Conservation (phyloP, 2,797 vertebrate genomes). For the Anomalospiza imberbis region DNA sequence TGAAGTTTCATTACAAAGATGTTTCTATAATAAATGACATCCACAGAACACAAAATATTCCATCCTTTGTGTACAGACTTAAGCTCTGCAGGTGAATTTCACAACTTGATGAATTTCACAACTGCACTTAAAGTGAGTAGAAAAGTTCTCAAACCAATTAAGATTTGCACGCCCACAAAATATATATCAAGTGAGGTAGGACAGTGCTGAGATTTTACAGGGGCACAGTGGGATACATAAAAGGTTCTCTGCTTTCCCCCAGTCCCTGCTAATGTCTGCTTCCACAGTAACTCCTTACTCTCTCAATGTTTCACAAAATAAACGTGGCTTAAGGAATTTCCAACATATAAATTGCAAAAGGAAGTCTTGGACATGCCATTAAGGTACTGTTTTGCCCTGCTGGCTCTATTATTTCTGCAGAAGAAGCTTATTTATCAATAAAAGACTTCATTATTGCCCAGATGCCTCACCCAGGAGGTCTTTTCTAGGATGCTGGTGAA, state of each 20-base stretch:
- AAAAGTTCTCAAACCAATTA: background rate
- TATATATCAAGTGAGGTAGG: background rate
- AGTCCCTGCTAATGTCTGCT: background rate
- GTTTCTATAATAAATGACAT: background rate
- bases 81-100: background rate
- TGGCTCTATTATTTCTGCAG: background rate
- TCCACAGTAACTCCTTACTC: background rate
- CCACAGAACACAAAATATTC: background rate
- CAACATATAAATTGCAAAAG: background rate
- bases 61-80: background rate
- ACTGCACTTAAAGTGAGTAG: background rate
- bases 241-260: background rate
- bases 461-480: background rate
- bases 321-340: background rate
- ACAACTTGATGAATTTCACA: background rate
- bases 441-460: background rate
- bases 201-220: background rate
- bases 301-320: background rate
- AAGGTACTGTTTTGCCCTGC: background rate
- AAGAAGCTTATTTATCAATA: background rate
- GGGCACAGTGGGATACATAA: background rate
- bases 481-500: background rate
- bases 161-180: background rate
- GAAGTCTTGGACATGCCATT: background rate
- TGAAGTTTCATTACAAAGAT: background rate